Base-by-base conservation (phyloP, 1,140 invertebrate genomes). In the Calephelis nemesis region DNA sequence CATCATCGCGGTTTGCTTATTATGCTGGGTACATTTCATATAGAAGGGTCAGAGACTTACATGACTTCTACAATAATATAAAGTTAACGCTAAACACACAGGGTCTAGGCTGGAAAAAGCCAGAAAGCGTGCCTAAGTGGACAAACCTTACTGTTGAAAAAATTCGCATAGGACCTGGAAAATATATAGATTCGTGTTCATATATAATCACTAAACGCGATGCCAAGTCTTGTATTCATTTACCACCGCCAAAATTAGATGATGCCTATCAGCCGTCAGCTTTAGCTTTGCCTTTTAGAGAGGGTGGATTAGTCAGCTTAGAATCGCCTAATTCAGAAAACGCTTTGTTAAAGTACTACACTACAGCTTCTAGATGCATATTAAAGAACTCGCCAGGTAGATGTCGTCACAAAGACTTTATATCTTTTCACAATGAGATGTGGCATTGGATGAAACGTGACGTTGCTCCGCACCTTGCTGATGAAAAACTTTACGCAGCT, bases 21-120 rank as follows among this genome's bases (percentile, higher is more conserved):
- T 95, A 95, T 66, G 92, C 94, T 10, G 94, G 94, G 0, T 93
- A 93, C 67, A 87, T 94, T 15, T 87, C 93, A 58, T 94, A 92
- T 75, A 82, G 81, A 45, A 92, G 91, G 68, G 92, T 92, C 45
- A 88, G 87, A 71, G 86, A 91, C 64, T 72, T 94, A 5, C 92
- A 93, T 67, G 89, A 93, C 49, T 89, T 94, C 15, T 93, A 90
- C 68, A 91, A 93, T 13, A 88, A 93, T 48, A 54, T 94, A 7
- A 94, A 94, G 74, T 75, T 77, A 54, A 92, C 89, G 68, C 81
- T 95, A 48, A 88, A 92, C 12, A 94, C 93, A 0, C 92, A 93
- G 79, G 94, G 94, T 0, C 76, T 88, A 40, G 93, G 94, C 7
- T 95, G 94, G 94, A 85, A 79, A 63, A 89, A 79, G 68, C 88